Percentiles rank a stretch among this genome's conserved stretches.
phyloP scores from a whole-genome alignment of 2,888 invertebrate species.

The Electrophaes corylata region DNA sequence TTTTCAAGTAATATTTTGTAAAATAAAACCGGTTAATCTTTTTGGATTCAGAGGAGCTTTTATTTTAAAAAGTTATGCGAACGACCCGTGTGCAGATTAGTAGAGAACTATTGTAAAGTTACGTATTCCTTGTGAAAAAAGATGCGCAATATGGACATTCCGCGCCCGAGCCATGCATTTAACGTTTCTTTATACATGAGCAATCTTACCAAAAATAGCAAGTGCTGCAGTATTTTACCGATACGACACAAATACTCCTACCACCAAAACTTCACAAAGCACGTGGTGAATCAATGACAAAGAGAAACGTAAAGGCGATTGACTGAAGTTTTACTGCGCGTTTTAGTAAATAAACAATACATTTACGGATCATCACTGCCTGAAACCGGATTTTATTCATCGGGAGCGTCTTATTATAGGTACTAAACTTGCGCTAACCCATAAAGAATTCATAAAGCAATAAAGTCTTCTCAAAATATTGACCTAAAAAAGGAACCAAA shows the following conservation, averaged over 20 bases:
- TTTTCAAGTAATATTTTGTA: too few relatives aligned
- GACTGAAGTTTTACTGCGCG: slow-evolving; percentile 49
- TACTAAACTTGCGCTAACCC: slow-evolving; percentile 16
- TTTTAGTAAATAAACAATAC: slow-evolving; percentile 23
- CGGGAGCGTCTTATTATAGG: slow-evolving; percentile 9
- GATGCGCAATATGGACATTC: background rate
- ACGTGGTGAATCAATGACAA: background rate
- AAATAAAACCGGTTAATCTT: background rate
- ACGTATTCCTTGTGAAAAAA: too few relatives aligned
- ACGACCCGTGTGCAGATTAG: background rate
- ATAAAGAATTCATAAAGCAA: slow-evolving; percentile 18
- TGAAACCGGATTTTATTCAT: slow-evolving; percentile 19
- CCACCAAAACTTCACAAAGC: background rate
- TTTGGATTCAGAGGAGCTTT: background rate
- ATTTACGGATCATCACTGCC: slow-evolving; percentile 26
- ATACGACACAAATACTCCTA: background rate
- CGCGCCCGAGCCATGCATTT: too few relatives aligned
- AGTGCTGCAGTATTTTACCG: background rate
- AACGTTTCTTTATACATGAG: too few relatives aligned
- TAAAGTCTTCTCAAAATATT: slow-evolving; percentile 20
- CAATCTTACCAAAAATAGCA: background rate
- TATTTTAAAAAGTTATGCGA: background rate
- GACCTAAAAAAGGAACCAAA: slow-evolving; percentile 18
- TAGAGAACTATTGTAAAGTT: background rate
- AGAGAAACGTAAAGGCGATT: slow-evolving; percentile 23